phyloP scores from a whole-genome alignment of 2,888 invertebrate species.

The Athrips mouffetella region DNA sequence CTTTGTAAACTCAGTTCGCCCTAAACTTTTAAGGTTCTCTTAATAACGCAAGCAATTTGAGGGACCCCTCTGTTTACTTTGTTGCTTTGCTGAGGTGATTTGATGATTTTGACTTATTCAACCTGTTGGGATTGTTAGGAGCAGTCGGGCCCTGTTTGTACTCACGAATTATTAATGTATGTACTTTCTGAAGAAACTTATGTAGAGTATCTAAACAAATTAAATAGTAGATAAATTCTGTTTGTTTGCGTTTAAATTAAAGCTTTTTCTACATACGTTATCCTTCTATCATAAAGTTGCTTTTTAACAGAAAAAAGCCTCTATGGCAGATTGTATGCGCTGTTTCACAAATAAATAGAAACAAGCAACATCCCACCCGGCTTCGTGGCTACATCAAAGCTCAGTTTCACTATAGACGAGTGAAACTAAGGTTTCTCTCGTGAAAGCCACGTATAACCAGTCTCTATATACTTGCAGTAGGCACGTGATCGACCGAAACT shows the following conservation, averaged over 20 bases:
- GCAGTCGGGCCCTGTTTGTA: conserved; percentile 33
- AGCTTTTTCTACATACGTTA: not conserved
- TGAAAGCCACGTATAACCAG: conserved; percentile 65
- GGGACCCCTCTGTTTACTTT: conserved; percentile 72
- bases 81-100: conserved; percentile 72
- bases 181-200: conserved; percentile 1
- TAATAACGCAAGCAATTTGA: conserved; percentile 75
- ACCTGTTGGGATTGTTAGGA: conserved; percentile 51
- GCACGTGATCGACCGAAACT: not conserved
- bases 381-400: conserved; percentile 32
- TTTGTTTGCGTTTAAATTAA: too few species aligned
- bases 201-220: not conserved
- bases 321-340: conserved; percentile 7
- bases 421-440: conserved; percentile 67
- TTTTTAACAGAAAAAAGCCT: conserved; percentile 2
- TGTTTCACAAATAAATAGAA: conserved; percentile 22
- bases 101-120: conserved; percentile 76
- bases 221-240: too few species aligned
- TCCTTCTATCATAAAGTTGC: conserved; percentile 1
- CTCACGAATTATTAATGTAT: conserved; percentile 37
- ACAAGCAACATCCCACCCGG: conserved; percentile 20
- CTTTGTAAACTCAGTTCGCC: conserved; percentile 70
- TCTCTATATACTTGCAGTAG: conserved; percentile 26
- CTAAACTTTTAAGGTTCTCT: conserved; percentile 73
- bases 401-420: conserved; percentile 57